phyloP scores from a whole-genome alignment of 2,888 invertebrate genomes.

The Cremastinae sp. region DNA sequence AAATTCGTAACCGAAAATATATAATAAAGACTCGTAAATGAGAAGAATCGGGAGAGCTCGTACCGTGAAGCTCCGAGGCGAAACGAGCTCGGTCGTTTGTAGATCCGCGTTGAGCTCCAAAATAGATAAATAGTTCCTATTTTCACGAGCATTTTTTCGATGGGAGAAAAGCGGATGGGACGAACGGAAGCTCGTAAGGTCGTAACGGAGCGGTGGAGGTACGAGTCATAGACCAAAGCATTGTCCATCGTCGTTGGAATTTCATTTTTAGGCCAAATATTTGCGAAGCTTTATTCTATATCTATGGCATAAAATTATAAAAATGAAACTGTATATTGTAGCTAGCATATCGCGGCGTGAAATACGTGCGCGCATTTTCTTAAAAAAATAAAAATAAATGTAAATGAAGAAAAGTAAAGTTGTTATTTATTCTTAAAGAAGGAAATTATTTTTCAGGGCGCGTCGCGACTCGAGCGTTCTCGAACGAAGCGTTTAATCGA shows the following conservation, averaged over 20 bases:
- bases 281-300: constrained; percentile 43
- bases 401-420: constrained; percentile 32
- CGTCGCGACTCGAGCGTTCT: constrained; percentile 64
- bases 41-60: no score
- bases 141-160: no score
- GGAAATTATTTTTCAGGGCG: constrained; percentile 63
- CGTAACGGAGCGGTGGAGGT: constrained; percentile 55
- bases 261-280: constrained; percentile 59
- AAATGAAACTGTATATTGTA: not conserved
- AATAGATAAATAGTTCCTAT: no score
- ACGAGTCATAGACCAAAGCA: not conserved
- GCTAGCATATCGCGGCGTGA: not conserved
- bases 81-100: no score
- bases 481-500: constrained; percentile 81
- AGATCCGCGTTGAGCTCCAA: no score
- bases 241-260: constrained; percentile 22
- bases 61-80: no score
- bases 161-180: no score
- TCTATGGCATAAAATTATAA: constrained; percentile 23
- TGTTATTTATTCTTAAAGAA: constrained; percentile 63
- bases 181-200: no score
- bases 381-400: constrained; percentile 40
- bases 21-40: no score
- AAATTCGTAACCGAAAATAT: no score
- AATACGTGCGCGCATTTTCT: not conserved